A percentile compares a stretch with the other conserved stretches of the same genome.
Evolutionary conservation across 2,888 invertebrate species (phyloP).

Genomic region (Drosophila subsilvestris): DNA sequence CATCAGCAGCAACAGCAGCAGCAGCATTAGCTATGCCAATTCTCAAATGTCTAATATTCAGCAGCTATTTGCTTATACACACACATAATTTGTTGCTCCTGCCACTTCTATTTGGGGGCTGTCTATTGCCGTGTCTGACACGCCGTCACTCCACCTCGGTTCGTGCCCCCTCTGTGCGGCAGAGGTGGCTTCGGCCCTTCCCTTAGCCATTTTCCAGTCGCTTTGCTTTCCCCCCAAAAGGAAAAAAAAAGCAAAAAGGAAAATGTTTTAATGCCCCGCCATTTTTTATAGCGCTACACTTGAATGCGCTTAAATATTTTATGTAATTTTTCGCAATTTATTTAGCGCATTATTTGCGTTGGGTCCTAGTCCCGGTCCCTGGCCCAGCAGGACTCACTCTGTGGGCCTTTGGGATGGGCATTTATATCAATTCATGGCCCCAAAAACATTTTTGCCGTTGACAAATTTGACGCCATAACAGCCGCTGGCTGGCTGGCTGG

Average conservation of each 20-base stretch:
- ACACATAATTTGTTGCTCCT: slow-evolving; percentile 59
- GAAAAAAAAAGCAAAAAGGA: slow-evolving; percentile 7
- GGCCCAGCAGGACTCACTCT: slow-evolving; percentile 12
- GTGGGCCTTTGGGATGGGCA: slow-evolving; percentile 41
- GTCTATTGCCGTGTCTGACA: slow-evolving; percentile 69
- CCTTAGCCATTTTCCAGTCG: slow-evolving; percentile 70
- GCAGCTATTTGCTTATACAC: slow-evolving; percentile 64
- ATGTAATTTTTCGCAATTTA: slow-evolving; percentile 80
- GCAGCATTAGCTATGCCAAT: slow-evolving; percentile 73
- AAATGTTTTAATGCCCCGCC: slow-evolving; percentile 76
- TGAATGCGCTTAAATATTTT: slow-evolving; percentile 80
- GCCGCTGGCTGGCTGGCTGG: neutral
- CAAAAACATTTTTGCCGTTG: slow-evolving; percentile 46
- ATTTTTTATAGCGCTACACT: slow-evolving; percentile 78
- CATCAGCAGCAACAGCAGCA: neutral
- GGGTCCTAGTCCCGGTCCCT: neutral
- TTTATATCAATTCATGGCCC: slow-evolving; percentile 72
- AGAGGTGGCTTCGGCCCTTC: neutral
- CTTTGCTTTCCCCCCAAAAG: slow-evolving; percentile 62
- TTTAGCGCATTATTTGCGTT: slow-evolving; percentile 74
- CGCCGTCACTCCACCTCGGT: slow-evolving; percentile 49
- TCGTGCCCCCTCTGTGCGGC: neutral
- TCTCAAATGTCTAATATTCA: slow-evolving; percentile 80
- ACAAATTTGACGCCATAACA: slow-evolving; percentile 58
- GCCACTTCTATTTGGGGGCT: slow-evolving; percentile 32